Conservation (phyloP, 1,140 invertebrate genomes). For the Bilobella aurantiaca region DNA sequence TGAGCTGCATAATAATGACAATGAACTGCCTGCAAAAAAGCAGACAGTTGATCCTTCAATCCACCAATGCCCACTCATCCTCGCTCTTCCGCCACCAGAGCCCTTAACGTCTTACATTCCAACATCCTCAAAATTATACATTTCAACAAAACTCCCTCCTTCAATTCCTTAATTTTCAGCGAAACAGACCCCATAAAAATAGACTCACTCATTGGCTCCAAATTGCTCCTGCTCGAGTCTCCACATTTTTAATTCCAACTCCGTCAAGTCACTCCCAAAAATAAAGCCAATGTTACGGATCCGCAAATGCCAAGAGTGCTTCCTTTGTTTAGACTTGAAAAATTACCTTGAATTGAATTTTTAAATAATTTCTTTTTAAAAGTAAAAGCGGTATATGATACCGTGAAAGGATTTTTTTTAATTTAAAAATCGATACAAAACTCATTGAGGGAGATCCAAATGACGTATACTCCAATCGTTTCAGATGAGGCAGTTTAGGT, state of each 20-base stretch:
- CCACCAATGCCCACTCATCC: background rate
- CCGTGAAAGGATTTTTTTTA: no score
- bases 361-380: no score
- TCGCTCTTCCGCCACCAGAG: background rate
- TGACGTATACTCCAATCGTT: no score
- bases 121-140: background rate
- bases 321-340: no score
- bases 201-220: background rate
- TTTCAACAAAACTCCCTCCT: background rate
- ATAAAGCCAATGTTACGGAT: no score
- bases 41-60: background rate
- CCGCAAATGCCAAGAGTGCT: no score
- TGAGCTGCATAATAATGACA: conserved; percentile 8
- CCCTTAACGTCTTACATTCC: background rate
- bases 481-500: no score
- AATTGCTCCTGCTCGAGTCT: background rate
- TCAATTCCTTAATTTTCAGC: background rate
- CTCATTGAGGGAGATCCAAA: no score
- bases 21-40: conserved; percentile 3
- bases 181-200: background rate
- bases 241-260: background rate
- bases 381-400: no score
- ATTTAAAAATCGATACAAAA: no score
- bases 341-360: no score
- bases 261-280: no score